phyloP scores from a whole-genome alignment of 2,888 invertebrate genomes.

The Allolobophora icterica region DNA sequence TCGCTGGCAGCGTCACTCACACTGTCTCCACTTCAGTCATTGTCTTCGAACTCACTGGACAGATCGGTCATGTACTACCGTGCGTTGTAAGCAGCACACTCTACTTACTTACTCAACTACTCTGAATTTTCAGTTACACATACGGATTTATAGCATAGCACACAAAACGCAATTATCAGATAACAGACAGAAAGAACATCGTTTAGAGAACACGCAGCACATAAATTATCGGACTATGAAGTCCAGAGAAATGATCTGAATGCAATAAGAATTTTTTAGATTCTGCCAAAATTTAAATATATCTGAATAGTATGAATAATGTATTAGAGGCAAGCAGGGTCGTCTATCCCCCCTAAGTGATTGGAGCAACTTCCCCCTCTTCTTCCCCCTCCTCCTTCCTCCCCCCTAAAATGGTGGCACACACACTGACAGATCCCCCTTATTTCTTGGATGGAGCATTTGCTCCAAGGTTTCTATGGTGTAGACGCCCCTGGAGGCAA shows the following conservation, averaged over 20 bases:
- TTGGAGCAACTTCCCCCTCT: no score
- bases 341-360: no score
- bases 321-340: no score
- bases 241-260: background rate
- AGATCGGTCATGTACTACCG: conserved; percentile 91
- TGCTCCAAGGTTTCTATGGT: no score
- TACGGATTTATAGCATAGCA: background rate
- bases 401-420: no score
- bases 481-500: no score
- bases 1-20: conserved; percentile 95
- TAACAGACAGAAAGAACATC: background rate
- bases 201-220: background rate
- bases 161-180: background rate
- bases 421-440: no score
- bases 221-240: background rate
- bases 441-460: no score
- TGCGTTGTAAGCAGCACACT: conserved; percentile 55
- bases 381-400: no score
- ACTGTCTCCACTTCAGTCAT: conserved; percentile 97
- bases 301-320: background rate
- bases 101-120: background rate
- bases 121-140: background rate
- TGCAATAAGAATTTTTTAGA: background rate
- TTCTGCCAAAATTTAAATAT: background rate
- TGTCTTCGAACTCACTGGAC: conserved; percentile 97